phyloP scores from a whole-genome alignment of 2,888 invertebrate genomes.

The Atrina japonica region DNA sequence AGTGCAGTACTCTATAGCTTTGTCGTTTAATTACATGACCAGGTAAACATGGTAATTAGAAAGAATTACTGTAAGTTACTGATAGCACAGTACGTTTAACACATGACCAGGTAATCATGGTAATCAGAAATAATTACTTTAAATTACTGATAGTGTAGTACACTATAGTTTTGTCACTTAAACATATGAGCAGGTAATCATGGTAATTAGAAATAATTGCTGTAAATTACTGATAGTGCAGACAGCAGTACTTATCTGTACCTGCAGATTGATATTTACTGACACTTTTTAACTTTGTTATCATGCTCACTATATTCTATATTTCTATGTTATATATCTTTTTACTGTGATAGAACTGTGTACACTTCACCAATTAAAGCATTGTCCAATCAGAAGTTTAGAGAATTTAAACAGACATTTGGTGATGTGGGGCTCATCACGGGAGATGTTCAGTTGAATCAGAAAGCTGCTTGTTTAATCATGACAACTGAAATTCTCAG shows the following conservation, averaged over 20 bases:
- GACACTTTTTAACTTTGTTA: too few relatives aligned
- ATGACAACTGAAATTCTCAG: conserved; percentile 94
- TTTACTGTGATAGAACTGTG: conserved; percentile 81
- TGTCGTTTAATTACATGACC: conserved; percentile 84
- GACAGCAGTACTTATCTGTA: too few relatives aligned
- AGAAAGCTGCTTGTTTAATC: conserved; percentile 95
- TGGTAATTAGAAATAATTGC: background rate
- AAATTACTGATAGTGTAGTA: conserved; percentile 88
- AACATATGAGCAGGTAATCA: conserved; percentile 2
- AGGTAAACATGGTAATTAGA: conserved; percentile 8
- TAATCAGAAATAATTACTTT: background rate
- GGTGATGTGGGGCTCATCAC: conserved; percentile 80
- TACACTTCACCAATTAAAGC: conserved; percentile 99
- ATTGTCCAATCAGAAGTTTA: conserved; percentile 98
- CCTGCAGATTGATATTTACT: too few relatives aligned
- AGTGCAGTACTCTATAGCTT: conserved; percentile 98
- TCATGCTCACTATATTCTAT: too few relatives aligned
- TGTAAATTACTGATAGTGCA: conserved; percentile 84
- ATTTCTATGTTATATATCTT: background rate
- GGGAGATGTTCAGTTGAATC: conserved; percentile 94
- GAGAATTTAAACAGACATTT: conserved; percentile 96
- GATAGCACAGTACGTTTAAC: conserved; percentile 90
- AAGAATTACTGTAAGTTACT: background rate
- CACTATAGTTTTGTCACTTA: conserved; percentile 94
- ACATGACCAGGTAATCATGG: conserved; percentile 3